Conservation (phyloP, 1,140 invertebrate genomes). For the Bombus superbus region DNA sequence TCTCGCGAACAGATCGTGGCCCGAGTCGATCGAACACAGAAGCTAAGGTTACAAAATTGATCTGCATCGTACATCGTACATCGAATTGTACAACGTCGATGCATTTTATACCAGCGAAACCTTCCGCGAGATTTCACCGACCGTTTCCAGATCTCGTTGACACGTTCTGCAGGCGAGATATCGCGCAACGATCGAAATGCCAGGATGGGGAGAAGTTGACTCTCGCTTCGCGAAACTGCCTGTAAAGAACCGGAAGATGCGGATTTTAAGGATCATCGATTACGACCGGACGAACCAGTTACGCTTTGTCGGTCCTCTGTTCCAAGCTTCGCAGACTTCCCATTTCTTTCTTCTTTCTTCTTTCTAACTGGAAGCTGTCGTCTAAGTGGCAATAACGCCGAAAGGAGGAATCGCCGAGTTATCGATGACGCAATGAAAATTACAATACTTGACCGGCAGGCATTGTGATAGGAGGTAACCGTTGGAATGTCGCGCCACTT, state of each 20-base stretch:
- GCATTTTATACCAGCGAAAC: conserved; percentile 47
- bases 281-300: conserved; percentile 68
- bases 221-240: conserved; percentile 50
- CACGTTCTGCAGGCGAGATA: conserved; percentile 44
- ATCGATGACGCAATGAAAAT: background rate
- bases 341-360: background rate
- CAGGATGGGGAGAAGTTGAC: conserved; percentile 35
- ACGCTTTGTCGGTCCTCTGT: conserved; percentile 65
- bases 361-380: too few species aligned
- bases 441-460: background rate
- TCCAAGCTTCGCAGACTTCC: conserved; percentile 8
- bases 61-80: too few species aligned
- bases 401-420: background rate
- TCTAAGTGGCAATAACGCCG: too few species aligned
- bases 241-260: conserved; percentile 59
- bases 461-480: too few species aligned
- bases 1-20: too few species aligned
- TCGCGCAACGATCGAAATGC: conserved; percentile 42
- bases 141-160: conserved; percentile 64
- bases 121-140: conserved; percentile 71
- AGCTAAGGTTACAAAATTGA: too few species aligned
- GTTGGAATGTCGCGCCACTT: background rate
- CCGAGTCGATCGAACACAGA: too few species aligned
- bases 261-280: conserved; percentile 65
- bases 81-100: too few species aligned